A percentile compares a stretch with the other conserved stretches of the same genome.
These are phyloP conservation scores for Oxyura jamaicensis DNA, from an alignment of 2,113 vertebrate species.

Conservation along the genomic window DNA sequence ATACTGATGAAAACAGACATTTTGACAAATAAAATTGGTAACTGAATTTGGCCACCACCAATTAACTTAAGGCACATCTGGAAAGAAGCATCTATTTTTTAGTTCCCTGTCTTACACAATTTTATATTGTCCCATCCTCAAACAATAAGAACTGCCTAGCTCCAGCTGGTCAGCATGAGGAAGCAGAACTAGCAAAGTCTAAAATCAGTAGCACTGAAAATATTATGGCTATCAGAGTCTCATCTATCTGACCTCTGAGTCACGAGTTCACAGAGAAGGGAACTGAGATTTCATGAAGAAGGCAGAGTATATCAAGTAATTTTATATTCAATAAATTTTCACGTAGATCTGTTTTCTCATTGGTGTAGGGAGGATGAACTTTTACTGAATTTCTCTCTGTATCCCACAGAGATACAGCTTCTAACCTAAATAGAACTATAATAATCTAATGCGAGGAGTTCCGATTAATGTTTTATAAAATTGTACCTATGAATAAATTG, in stretches of 20 bases:
- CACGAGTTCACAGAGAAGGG: background rate
- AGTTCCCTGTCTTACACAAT: background rate
- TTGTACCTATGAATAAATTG: background rate
- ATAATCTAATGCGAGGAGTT: background rate
- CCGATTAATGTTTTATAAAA: background rate
- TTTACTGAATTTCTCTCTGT: background rate
- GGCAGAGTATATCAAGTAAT: background rate
- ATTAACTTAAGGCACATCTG: background rate
- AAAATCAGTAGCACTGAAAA: background rate
- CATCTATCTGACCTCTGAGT: background rate
- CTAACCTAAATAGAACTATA: background rate
- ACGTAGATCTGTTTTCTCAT: background rate
- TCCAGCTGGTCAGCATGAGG: background rate
- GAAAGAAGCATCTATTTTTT: background rate
- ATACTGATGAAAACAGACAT: background rate
- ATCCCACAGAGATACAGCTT: background rate
- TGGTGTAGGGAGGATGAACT: background rate
- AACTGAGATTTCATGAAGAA: background rate
- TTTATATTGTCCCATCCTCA: background rate
- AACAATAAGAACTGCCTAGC: background rate
- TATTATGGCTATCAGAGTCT: background rate
- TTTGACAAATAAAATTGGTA: background rate
- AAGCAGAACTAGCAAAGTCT: background rate
- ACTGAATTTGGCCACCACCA: background rate
- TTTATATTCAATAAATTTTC: background rate